These are phyloP conservation scores for Patella caerulea DNA, from an alignment of 2,888 invertebrate genomes.

Conservation along the genomic window DNA sequence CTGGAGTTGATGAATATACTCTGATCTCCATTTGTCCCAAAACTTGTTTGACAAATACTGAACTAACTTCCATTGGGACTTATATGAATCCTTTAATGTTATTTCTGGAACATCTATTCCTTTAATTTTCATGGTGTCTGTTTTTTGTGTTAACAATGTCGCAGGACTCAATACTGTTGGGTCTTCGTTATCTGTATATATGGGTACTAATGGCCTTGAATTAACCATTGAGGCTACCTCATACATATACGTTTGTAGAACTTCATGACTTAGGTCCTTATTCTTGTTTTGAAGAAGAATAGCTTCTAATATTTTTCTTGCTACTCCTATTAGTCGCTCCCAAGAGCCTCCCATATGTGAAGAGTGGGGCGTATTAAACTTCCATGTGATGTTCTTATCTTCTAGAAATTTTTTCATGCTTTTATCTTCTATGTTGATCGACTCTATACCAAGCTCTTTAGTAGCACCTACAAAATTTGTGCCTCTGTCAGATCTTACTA, in stretches of 20 bases:
- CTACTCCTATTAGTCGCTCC: constrained; percentile 37
- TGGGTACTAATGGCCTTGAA: constrained; percentile 30
- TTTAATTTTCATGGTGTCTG: constrained; percentile 9
- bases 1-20: constrained; percentile 24
- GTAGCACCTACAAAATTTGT: background rate
- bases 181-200: constrained; percentile 33
- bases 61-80: constrained; percentile 36
- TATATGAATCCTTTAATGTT: constrained; percentile 28
- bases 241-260: constrained; percentile 38
- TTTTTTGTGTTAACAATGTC: constrained; percentile 33
- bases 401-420: background rate
- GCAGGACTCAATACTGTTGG: constrained; percentile 34
- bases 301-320: constrained; percentile 32
- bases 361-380: constrained; percentile 36
- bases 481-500: background rate
- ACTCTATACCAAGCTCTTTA: background rate
- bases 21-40: constrained; percentile 33
- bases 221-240: constrained; percentile 40
- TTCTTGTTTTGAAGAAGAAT: too few relatives aligned
- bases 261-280: constrained; percentile 22
- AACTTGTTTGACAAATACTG: constrained; percentile 34
- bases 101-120: background rate
- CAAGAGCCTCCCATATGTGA: constrained; percentile 40
- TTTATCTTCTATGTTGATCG: background rate
- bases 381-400: constrained; percentile 25